Percentiles rank a stretch among this genome's conserved stretches.
Evolutionary conservation across 2,888 invertebrate genomes (phyloP).

Genomic region (Nezara viridula): DNA sequence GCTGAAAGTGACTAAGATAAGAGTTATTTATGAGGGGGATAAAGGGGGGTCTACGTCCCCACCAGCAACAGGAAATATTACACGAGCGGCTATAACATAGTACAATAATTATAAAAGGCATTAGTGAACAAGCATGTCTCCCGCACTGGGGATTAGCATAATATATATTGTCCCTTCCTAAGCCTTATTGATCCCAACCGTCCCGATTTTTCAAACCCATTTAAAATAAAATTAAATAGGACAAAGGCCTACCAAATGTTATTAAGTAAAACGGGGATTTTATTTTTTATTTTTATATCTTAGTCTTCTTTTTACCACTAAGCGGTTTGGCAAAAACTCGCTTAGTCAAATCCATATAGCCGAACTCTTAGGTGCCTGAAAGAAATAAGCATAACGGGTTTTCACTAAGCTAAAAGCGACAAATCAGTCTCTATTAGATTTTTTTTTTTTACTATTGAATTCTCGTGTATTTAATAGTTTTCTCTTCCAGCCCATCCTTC

Average conservation of each 20-base stretch:
- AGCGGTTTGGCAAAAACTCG: neutral
- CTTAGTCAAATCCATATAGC: neutral
- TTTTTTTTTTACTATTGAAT: too few relatives aligned
- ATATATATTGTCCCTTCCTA: neutral
- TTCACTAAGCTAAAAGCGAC: neutral
- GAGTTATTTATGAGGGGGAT: slow-evolving; percentile 24
- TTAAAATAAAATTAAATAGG: slow-evolving; percentile 8
- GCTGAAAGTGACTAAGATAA: slow-evolving; percentile 28
- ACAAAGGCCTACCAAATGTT: neutral
- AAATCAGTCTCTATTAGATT: neutral
- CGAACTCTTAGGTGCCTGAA: neutral
- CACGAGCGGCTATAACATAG: neutral
- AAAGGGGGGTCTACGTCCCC: neutral
- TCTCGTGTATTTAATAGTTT: too few relatives aligned
- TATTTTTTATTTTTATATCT: neutral
- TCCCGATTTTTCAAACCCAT: neutral
- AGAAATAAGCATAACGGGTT: neutral
- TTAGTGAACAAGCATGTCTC: neutral
- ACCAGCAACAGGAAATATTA: slow-evolving; percentile 32
- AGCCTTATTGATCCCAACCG: neutral
- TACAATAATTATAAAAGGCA: slow-evolving; percentile 35
- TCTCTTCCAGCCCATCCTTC: too few relatives aligned
- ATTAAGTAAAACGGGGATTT: neutral
- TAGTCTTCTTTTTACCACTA: neutral
- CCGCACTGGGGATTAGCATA: slow-evolving; percentile 6